Evolutionary conservation across 2,113 vertebrate genomes (phyloP).

Genomic region (Hemiscyllium ocellatum): DNA sequence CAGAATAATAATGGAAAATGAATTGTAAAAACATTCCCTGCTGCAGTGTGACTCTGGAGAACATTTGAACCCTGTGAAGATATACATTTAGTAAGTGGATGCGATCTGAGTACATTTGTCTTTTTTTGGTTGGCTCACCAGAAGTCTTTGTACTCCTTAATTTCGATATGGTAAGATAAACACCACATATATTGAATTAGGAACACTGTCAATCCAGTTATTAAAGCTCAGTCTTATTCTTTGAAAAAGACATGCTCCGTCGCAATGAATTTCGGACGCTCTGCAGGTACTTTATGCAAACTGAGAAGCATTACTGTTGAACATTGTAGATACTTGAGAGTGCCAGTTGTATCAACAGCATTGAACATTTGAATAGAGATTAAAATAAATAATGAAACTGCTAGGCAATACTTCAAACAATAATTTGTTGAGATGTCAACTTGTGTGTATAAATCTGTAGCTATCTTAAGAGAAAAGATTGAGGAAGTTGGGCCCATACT

Average conservation of each 20-base stretch:
- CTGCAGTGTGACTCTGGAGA: too few species aligned
- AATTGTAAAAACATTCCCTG: background rate
- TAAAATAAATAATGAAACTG: background rate
- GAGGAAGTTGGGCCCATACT: too few species aligned
- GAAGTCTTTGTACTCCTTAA: background rate
- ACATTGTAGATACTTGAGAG: background rate
- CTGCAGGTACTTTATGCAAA: background rate
- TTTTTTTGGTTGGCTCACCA: background rate
- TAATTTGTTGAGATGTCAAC: background rate
- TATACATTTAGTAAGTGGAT: background rate
- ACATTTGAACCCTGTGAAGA: background rate
- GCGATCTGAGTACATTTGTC: background rate
- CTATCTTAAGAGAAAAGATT: too few species aligned
- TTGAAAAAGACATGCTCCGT: background rate
- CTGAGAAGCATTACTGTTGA: background rate
- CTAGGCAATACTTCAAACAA: background rate
- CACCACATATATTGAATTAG: background rate
- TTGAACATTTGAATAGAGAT: background rate
- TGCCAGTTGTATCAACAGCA: background rate
- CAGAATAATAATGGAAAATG: background rate
- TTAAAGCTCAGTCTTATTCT: background rate
- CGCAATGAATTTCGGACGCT: background rate
- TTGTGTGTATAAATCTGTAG: background rate
- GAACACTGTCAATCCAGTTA: background rate
- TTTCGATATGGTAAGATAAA: background rate